Conservation (phyloP, 2,888 invertebrate genomes). For the Arctia plantaginis region DNA sequence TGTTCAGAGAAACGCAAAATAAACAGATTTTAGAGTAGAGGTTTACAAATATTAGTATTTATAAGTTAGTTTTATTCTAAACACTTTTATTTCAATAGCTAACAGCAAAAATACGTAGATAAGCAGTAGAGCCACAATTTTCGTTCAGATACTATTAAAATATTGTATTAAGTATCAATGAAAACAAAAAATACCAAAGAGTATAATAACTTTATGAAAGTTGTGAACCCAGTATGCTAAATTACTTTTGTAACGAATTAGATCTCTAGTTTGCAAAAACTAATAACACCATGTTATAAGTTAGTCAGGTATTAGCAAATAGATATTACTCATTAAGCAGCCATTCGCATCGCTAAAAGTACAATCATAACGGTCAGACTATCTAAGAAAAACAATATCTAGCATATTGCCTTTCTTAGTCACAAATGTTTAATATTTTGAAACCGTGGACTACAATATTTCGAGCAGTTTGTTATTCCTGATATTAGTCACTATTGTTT, state of each 20-base stretch:
- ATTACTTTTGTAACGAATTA: background rate
- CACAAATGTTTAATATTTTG: background rate
- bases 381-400: no score
- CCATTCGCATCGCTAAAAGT: background rate
- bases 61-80: background rate
- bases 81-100: background rate
- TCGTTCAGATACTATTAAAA: background rate
- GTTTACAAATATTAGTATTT: background rate
- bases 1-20: background rate
- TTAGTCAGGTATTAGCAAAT: background rate
- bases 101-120: background rate
- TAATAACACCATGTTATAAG: background rate
- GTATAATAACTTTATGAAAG: background rate
- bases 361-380: background rate
- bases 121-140: background rate
- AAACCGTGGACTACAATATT: conserved; percentile 1
- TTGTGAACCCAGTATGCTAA: background rate
- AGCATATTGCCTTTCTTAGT: background rate
- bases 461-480: background rate
- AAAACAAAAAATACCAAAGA: background rate
- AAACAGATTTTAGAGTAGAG: background rate
- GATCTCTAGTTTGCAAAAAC: background rate
- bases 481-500: conserved; percentile 11
- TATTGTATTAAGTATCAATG: background rate
- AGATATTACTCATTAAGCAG: background rate